Conservation (phyloP, 2,888 invertebrate genomes). For the Melikaiella ostensackeni region DNA sequence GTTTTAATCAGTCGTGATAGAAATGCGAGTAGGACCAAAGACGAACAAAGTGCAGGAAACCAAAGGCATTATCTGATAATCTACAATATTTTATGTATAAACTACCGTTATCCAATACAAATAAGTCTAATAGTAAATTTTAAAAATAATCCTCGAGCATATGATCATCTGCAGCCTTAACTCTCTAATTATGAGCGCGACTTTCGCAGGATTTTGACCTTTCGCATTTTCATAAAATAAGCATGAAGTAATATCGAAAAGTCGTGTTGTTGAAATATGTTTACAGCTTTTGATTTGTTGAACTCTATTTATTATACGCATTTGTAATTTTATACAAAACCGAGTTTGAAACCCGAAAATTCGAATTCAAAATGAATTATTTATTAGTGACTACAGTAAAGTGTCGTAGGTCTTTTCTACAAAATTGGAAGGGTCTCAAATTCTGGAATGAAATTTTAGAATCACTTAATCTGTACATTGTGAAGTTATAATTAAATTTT, state of each 20-base stretch:
- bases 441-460: not conserved
- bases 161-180: slow-evolving; percentile 17
- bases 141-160: slow-evolving; percentile 24
- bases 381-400: not conserved
- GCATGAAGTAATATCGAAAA: not conserved
- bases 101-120: slow-evolving; percentile 56
- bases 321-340: slow-evolving; percentile 13
- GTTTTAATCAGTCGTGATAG: slow-evolving; percentile 34
- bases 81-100: slow-evolving; percentile 54
- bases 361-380: not conserved
- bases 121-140: slow-evolving; percentile 28
- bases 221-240: slow-evolving; percentile 37
- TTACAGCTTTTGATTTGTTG: not conserved
- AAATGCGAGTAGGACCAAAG: slow-evolving; percentile 39
- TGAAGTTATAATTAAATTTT: not conserved
- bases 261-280: slow-evolving; percentile 4
- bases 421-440: not conserved
- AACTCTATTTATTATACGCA: slow-evolving; percentile 3
- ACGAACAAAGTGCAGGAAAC: slow-evolving; percentile 38
- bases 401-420: not conserved
- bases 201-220: slow-evolving; percentile 18
- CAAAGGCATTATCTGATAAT: slow-evolving; percentile 51
- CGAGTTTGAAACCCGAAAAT: not conserved
- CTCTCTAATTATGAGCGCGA: slow-evolving; percentile 4
- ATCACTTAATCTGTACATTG: not conserved